phyloP scores from a whole-genome alignment of 1,140 invertebrate species.

The Melitaea cinxia region DNA sequence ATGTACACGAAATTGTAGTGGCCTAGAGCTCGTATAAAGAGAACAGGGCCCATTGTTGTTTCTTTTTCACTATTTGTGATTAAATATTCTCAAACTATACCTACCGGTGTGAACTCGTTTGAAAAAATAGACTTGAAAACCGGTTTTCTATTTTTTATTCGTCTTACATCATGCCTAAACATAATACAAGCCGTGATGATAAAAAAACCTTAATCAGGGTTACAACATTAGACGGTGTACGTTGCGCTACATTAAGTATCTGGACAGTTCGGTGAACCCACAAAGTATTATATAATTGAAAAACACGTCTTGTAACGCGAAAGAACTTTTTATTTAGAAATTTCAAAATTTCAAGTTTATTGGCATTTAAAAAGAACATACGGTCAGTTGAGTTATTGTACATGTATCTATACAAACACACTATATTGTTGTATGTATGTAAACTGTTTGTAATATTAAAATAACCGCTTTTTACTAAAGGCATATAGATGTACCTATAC shows the following conservation, averaged over 20 bases:
- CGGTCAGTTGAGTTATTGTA: no score
- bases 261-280: constrained; percentile 31
- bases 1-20: constrained; percentile 26
- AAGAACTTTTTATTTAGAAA: not conserved
- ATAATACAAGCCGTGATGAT: constrained; percentile 17
- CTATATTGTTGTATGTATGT: no score
- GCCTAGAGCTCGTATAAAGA: constrained; percentile 29
- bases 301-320: constrained; percentile 5
- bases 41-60: constrained; percentile 27
- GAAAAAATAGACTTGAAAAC: not conserved
- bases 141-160: not conserved
- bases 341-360: not conserved
- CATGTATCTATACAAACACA: no score
- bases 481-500: no score
- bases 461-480: no score
- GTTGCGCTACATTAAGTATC: constrained; percentile 26
- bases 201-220: constrained; percentile 28
- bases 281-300: constrained; percentile 31
- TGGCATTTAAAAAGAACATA: no score
- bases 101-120: not conserved
- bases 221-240: constrained; percentile 15
- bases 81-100: constrained; percentile 16
- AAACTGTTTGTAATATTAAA: no score
- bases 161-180: not conserved
- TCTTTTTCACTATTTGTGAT: constrained; percentile 20